These are phyloP conservation scores for Alitta virens DNA, from an alignment of 2,888 invertebrate genomes.

Conservation along the genomic window DNA sequence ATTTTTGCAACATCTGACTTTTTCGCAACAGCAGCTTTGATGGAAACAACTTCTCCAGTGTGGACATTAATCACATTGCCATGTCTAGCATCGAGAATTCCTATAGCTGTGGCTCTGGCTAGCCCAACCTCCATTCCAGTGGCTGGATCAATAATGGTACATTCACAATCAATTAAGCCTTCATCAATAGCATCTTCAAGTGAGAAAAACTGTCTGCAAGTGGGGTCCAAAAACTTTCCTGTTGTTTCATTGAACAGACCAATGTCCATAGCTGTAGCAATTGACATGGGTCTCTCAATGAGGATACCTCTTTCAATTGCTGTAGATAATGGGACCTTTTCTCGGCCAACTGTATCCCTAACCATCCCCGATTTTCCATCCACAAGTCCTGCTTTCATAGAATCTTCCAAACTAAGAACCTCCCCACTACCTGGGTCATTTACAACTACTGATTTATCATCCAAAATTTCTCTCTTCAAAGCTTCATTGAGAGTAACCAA, in stretches of 20 bases:
- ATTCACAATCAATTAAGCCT: conserved; percentile 29
- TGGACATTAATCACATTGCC: conserved; percentile 31
- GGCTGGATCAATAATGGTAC: conserved; percentile 29
- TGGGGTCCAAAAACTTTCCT: conserved; percentile 33
- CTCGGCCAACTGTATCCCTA: conserved; percentile 33
- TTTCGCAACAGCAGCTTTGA: conserved; percentile 39
- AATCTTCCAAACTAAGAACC: conserved; percentile 32
- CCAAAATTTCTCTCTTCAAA: conserved; percentile 25
- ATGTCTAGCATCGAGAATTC: conserved; percentile 28
- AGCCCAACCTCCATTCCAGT: conserved; percentile 25
- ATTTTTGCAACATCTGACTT: background rate
- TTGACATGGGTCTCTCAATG: conserved; percentile 29
- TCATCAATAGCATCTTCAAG: conserved; percentile 29
- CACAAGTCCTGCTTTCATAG: conserved; percentile 65
- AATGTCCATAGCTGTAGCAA: conserved; percentile 31
- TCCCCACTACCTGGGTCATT: conserved; percentile 29
- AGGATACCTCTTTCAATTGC: conserved; percentile 66
- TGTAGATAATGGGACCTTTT: conserved; percentile 76
- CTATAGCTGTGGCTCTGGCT: conserved; percentile 26
- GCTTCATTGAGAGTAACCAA: conserved; percentile 66
- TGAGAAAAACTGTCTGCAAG: conserved; percentile 28
- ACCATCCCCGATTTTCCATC: conserved; percentile 69
- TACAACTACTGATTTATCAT: conserved; percentile 27
- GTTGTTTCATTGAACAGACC: conserved; percentile 32
- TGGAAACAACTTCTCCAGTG: conserved; percentile 61